Percentiles rank a stretch among this genome's conserved stretches.
Conservation (phyloP, 2,797 vertebrate genomes). For the Sebastes cheni region DNA sequence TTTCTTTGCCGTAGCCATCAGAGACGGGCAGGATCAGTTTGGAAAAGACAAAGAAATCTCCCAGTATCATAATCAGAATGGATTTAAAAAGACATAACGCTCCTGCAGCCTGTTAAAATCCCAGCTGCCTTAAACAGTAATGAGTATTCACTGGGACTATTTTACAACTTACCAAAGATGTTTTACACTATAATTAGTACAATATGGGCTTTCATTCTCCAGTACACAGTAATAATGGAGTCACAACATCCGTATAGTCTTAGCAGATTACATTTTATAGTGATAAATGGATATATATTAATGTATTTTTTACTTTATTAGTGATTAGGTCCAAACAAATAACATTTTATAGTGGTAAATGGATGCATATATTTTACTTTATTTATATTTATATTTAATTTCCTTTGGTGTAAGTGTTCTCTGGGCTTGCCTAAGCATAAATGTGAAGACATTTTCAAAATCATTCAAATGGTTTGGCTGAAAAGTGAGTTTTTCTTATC, state of each 20-base stretch:
- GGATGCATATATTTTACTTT: neutral
- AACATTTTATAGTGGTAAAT: neutral
- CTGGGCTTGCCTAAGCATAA: too few species aligned
- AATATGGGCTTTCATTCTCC: constrained; percentile 9
- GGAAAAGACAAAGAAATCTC: neutral
- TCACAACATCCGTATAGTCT: neutral
- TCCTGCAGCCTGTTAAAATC: constrained; percentile 8
- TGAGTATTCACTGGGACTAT: constrained; percentile 7
- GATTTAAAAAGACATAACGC: neutral
- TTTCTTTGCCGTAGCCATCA: neutral
- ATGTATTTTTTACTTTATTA: neutral
- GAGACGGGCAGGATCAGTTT: neutral
- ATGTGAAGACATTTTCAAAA: too few species aligned
- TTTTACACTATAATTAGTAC: constrained; percentile 14
- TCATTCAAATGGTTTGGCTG: too few species aligned
- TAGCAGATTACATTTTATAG: neutral
- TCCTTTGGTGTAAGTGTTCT: too few species aligned
- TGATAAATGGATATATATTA: neutral
- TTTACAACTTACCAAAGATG: neutral
- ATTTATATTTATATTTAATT: neutral
- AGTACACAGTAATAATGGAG: neutral
- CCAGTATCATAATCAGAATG: neutral
- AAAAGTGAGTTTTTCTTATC: too few species aligned
- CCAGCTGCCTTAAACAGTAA: constrained; percentile 18
- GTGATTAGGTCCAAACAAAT: neutral